Base-by-base conservation (phyloP, 2,888 invertebrate species). In the Orchestes rusci region DNA sequence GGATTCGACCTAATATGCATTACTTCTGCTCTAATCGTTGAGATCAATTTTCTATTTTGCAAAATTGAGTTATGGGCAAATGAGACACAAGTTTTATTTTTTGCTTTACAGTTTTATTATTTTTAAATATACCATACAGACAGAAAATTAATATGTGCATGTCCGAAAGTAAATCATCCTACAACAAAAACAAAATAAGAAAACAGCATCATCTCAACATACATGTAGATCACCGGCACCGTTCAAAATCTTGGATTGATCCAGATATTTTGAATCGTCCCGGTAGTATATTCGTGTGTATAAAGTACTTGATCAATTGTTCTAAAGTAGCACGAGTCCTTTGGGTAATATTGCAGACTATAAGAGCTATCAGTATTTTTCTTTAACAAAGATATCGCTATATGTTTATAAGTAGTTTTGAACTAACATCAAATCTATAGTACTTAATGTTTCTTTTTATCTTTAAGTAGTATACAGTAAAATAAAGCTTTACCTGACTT, bases 41-140 rank as follows among this genome's bases (percentile, higher is more conserved):
- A n/a, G n/a, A n/a, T n/a, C n/a, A n/a, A n/a, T n/a, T n/a, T n/a
- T n/a, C n/a, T n/a, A n/a, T n/a, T n/a, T n/a, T n/a, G n/a, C n/a
- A n/a, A n/a, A n/a, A n/a, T n/a, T n/a, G n/a, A n/a, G n/a, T n/a
- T n/a, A n/a, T n/a, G n/a, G n/a, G n/a, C n/a, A n/a, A n/a, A n/a
- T n/a, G n/a, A n/a, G n/a, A n/a, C n/a, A n/a, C n/a, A n/a, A n/a
- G n/a, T n/a, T n/a, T n/a, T n/a, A n/a, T n/a, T n/a, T n/a, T 31
- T 38, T 43, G 34, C 39, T 47, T 47, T 50, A 50, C 43, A 39
- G 35, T 48, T 46, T 41, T 48, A 66, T 67, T 66, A 66, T 64
- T 66, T 68, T 63, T 64, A 62, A 64, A 48, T 65, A 66, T 67
- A 68, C 67, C 66, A 67, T 68, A 68, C 68, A 68, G 66, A 69